Conservation (phyloP, 1,140 invertebrate genomes). For the Microvelia longipes region DNA sequence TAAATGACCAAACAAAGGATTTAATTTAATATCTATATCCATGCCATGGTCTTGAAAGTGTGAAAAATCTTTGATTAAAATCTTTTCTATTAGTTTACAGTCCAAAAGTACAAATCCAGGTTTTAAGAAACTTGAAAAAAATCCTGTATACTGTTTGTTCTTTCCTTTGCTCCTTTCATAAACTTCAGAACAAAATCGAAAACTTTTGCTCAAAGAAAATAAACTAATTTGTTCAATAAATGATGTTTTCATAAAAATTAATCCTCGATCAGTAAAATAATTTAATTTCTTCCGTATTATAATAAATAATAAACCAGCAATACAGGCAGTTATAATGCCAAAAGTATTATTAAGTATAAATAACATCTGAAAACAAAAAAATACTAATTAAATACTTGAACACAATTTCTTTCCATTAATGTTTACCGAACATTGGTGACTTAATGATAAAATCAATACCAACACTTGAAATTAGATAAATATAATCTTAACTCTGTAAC, state of each 20-base stretch:
- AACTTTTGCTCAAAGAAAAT: neutral
- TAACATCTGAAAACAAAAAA: neutral
- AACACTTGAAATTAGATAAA: too few species aligned
- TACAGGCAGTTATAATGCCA: neutral
- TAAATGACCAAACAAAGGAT: conserved; percentile 13
- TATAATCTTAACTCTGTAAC: too few species aligned
- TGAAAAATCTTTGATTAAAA: conserved; percentile 28
- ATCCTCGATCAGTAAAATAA: neutral
- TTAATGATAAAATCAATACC: too few species aligned
- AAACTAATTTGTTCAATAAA: neutral
- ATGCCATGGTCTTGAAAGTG: conserved; percentile 23
- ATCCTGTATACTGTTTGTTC: neutral
- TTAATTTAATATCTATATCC: conserved; percentile 11
- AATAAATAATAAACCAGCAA: neutral
- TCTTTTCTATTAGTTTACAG: conserved; percentile 25
- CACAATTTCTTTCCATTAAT: too few species aligned
- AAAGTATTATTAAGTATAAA: neutral
- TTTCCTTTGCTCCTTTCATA: neutral
- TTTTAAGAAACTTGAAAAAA: neutral
- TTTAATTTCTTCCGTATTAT: neutral
- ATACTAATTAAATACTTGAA: too few species aligned
- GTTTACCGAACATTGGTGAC: too few species aligned
- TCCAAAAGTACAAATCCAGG: conserved; percentile 26
- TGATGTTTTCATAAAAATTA: neutral
- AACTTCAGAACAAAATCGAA: neutral